Evolutionary conservation across 2,797 vertebrate species (phyloP).

Genomic region (Cephalopachus bancanus): DNA sequence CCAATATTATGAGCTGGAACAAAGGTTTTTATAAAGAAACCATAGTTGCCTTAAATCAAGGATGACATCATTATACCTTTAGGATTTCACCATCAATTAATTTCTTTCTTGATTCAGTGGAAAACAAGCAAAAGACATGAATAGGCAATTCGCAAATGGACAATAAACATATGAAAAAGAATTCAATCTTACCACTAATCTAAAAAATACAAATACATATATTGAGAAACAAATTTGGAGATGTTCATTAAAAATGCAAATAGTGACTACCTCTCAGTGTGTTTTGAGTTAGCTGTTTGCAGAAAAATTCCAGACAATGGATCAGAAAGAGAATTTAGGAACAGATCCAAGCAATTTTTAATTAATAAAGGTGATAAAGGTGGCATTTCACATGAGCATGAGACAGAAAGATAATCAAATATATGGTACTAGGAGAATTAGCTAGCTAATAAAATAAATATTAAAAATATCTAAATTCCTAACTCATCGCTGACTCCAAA

Average conservation of each 20-base stretch:
- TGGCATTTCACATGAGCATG: neutral
- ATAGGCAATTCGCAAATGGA: conserved; percentile 7
- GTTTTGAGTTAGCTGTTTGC: neutral
- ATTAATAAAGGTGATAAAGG: neutral
- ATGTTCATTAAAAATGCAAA: conserved; percentile 37
- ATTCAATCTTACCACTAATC: conserved; percentile 21
- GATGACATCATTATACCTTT: conserved; percentile 30
- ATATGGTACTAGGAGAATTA: conserved; percentile 21
- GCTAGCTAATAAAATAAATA: neutral
- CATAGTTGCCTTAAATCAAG: conserved; percentile 29
- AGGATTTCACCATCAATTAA: conserved; percentile 1
- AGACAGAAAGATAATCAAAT: conserved; percentile 12
- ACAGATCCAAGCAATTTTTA: neutral
- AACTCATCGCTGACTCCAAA: conserved; percentile 15
- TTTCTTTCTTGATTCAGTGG: conserved; percentile 10
- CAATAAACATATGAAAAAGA: conserved; percentile 45
- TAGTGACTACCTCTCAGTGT: neutral
- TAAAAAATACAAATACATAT: conserved; percentile 31
- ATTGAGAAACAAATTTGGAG: conserved; percentile 35
- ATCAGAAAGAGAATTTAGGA: conserved; percentile 50
- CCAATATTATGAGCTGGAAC: neutral
- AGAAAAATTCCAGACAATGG: neutral
- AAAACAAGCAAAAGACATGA: neutral
- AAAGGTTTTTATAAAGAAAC: conserved; percentile 25
- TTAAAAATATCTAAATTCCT: neutral